phyloP scores from a whole-genome alignment of 2,797 vertebrate species.

The Alcedo atthis region DNA sequence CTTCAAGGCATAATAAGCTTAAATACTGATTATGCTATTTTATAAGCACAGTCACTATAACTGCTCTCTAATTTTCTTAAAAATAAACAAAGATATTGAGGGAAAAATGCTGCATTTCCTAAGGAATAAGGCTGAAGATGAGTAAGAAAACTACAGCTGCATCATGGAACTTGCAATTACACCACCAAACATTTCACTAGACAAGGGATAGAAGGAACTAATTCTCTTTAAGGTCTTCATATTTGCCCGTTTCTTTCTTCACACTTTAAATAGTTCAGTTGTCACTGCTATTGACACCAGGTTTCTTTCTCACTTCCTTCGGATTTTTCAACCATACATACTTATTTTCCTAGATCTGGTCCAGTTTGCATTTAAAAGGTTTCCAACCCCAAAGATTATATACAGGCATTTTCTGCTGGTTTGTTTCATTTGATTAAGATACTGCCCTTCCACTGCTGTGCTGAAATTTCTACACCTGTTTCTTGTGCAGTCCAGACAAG shows the following conservation, averaged over 20 bases:
- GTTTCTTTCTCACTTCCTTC: neutral
- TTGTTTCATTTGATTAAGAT: neutral
- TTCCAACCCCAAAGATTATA: neutral
- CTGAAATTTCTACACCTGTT: neutral
- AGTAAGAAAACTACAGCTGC: neutral
- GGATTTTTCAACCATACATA: neutral
- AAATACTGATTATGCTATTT: neutral
- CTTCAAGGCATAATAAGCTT: neutral
- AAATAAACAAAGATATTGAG: neutral
- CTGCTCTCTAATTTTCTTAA: neutral
- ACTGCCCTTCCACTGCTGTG: neutral
- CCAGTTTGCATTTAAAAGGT: neutral
- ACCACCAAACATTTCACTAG: neutral
- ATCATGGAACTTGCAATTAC: neutral
- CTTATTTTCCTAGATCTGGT: neutral
- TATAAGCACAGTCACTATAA: neutral
- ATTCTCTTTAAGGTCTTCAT: neutral
- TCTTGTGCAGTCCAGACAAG: neutral
- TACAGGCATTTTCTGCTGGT: neutral
- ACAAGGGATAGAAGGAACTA: neutral
- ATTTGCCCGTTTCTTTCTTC: neutral
- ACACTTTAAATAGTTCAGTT: neutral
- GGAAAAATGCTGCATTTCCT: neutral
- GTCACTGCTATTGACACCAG: neutral
- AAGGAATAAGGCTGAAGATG: neutral